Percentiles rank a stretch among this genome's conserved stretches.
Evolutionary conservation across 2,113 vertebrate species (phyloP).

Genomic region (Periophthalmodon schlosseri): DNA sequence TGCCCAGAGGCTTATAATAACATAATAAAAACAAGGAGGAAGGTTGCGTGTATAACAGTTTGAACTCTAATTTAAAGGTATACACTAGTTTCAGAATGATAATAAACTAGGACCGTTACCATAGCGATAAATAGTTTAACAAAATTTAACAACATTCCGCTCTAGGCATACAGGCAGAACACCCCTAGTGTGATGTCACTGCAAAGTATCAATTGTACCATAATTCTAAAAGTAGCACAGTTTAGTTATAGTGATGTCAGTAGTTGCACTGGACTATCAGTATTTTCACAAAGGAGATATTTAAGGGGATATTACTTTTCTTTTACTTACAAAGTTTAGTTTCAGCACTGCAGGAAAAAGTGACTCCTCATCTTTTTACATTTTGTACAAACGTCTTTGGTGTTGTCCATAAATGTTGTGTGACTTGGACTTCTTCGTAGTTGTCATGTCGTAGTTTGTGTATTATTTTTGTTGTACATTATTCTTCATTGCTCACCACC

Average conservation of each 20-base stretch:
- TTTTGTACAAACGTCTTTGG: background rate
- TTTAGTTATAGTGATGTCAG: background rate
- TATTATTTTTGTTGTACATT: background rate
- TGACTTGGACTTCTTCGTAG: background rate
- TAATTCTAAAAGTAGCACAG: background rate
- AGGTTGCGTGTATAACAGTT: background rate
- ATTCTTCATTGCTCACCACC: background rate
- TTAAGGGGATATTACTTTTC: background rate
- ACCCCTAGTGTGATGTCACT: too few relatives aligned
- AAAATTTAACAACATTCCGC: too few relatives aligned
- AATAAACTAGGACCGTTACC: too few relatives aligned
- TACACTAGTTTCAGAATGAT: too few relatives aligned
- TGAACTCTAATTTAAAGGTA: too few relatives aligned
- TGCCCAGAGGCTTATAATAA: conserved; percentile 1
- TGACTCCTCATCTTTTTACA: conserved; percentile 1
- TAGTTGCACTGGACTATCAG: too few relatives aligned
- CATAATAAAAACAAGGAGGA: background rate
- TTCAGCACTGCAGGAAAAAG: background rate
- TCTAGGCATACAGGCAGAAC: too few relatives aligned
- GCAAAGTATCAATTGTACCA: too few relatives aligned
- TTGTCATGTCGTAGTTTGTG: background rate
- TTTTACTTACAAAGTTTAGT: background rate
- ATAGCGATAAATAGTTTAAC: too few relatives aligned
- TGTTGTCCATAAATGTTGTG: conserved; percentile 1
- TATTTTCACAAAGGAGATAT: background rate